phyloP scores from a whole-genome alignment of 2,113 vertebrate species.

The Myrmecobius fasciatus region DNA sequence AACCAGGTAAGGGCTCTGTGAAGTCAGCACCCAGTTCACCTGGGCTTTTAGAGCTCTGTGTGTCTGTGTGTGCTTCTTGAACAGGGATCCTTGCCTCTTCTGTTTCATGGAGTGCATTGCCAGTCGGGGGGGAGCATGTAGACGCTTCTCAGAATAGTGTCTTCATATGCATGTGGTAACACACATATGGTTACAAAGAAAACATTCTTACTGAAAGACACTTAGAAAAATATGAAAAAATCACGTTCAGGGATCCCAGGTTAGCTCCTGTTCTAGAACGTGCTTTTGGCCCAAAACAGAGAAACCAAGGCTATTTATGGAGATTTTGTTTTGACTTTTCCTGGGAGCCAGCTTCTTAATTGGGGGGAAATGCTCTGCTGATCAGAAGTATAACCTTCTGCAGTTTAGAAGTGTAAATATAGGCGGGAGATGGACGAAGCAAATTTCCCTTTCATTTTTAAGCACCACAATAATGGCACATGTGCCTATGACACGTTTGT shows the following conservation, averaged over 20 bases:
- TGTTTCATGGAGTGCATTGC: neutral
- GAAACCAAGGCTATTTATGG: neutral
- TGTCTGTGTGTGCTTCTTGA: neutral
- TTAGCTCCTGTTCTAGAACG: neutral
- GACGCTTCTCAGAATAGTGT: neutral
- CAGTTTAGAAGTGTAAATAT: neutral
- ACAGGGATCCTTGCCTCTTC: neutral
- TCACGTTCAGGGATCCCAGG: neutral
- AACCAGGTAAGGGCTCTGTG: conserved; percentile 88
- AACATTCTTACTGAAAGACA: neutral
- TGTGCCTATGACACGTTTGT: neutral
- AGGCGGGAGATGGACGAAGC: neutral
- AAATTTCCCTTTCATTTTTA: neutral
- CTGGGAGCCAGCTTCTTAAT: neutral
- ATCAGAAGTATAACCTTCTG: neutral
- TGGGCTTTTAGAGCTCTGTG: neutral
- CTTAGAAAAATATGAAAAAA: neutral
- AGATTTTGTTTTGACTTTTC: neutral
- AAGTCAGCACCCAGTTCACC: neutral
- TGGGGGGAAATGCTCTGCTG: neutral
- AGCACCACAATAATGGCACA: neutral
- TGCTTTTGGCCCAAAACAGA: neutral
- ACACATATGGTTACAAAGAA: neutral
- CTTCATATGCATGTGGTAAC: neutral
- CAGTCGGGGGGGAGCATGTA: too few species aligned